Base-by-base conservation (phyloP, 2,113 vertebrate genomes). In the Accipiter cooperii region DNA sequence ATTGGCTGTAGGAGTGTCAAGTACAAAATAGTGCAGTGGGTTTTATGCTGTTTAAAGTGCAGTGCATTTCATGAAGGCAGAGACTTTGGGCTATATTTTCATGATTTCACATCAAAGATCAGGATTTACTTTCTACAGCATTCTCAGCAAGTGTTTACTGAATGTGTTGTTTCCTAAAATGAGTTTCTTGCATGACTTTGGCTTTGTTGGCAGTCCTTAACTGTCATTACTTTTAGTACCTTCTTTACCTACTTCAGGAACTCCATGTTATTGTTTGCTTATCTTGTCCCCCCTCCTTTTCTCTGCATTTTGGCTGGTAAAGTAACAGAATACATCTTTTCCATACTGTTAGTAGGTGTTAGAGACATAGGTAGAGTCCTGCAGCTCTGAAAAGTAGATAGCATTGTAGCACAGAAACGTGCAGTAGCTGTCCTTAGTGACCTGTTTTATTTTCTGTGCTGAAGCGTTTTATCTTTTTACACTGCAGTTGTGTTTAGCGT, bases 1-100 rank as follows among this genome's bases (percentile, higher is more conserved):
- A 1, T 9, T 12, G 64, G 20, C 19, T 75, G 33, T 42, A 1
- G 6, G 69, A 89, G 9, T 10, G 14, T 26, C 42, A n/a, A 6
- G 7, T 22, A 36, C 17, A 15, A 4, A 55, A 9, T 0, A n/a
- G 49, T 8, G 25, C 38, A 7, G 6, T 12, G 51, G 24, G 3
- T 13, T 69, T 13, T 49, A 3, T 26, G 24, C 21, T 52, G 13
- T 14, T 78, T 33, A n/a, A 6, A 4, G 17, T 66, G 49, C 33
- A 26, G 46, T 92, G 46, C 38, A 14, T 22, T 38, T 85, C 34
- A 17, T 49, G 22, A 63, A 58, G 11, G 11, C 63, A 33, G 63
- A 85, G 58, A 20, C 52, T 87, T 64, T 34, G 46, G 11, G 18
- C 22, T 84, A 0, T 54, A 4, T 71, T 82, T 58, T 80, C 38